These are phyloP conservation scores for Poeciliopsis infans DNA, from an alignment of 2,797 vertebrate species.

Conservation along the genomic window DNA sequence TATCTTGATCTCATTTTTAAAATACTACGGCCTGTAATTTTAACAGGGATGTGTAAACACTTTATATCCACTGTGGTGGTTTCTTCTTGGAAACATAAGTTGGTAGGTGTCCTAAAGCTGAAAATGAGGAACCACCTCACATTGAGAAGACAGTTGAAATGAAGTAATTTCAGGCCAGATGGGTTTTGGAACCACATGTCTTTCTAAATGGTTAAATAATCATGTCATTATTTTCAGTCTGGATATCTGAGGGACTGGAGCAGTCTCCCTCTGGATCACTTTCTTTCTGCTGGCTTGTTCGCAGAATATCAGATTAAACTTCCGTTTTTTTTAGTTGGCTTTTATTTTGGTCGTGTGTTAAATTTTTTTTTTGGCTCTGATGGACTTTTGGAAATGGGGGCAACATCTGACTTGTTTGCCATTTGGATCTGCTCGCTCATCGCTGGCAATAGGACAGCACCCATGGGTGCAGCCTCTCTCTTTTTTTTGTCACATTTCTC, in stretches of 20 bases:
- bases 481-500: constrained; percentile 59
- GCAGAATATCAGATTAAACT: constrained; percentile 57
- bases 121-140: not conserved
- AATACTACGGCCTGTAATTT: not conserved
- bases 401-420: constrained; percentile 71
- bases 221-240: constrained; percentile 42
- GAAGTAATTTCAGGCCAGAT: not conserved
- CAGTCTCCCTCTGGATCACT: constrained; percentile 37
- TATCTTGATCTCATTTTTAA: not conserved
- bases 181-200: not conserved
- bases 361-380: constrained; percentile 63
- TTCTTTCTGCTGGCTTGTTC: constrained; percentile 57
- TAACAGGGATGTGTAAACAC: not conserved
- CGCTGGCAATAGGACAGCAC: constrained; percentile 78
- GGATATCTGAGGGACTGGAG: constrained; percentile 31
- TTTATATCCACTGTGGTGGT: not conserved
- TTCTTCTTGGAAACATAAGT: not conserved
- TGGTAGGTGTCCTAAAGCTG: not conserved
- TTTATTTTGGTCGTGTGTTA: constrained; percentile 58
- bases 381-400: constrained; percentile 54
- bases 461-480: constrained; percentile 66
- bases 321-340: constrained; percentile 36
- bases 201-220: constrained; percentile 39
- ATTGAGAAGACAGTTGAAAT: not conserved
- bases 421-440: constrained; percentile 68